These are phyloP conservation scores for Telmatochromis sp. DNA, from an alignment of 2,113 vertebrate species.

Conservation along the genomic window DNA sequence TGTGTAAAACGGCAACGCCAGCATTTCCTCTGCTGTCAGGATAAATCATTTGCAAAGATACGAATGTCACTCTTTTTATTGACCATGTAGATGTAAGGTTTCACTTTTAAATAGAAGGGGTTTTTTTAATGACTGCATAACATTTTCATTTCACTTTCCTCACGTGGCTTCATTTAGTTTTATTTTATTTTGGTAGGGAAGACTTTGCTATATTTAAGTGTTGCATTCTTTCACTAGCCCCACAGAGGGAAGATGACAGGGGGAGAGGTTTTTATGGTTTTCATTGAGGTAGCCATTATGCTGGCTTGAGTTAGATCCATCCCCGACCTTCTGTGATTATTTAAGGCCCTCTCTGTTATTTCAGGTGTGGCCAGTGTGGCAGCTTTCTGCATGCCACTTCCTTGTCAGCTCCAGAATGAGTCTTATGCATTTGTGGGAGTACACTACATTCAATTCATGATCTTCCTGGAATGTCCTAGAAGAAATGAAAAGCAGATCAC, in stretches of 20 bases:
- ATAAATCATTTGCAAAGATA: not conserved
- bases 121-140: not conserved
- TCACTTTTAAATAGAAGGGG: not conserved
- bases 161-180: not conserved
- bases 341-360: constrained; percentile 60
- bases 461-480: constrained; percentile 22
- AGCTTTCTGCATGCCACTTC: constrained; percentile 38
- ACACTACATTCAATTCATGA: constrained; percentile 1
- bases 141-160: not conserved
- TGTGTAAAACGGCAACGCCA: not conserved
- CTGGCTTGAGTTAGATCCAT: not conserved
- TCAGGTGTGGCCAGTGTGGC: constrained; percentile 59
- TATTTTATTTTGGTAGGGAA: not conserved
- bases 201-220: not conserved
- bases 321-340: constrained; percentile 25
- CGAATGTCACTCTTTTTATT: not conserved
- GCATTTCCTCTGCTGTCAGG: not conserved
- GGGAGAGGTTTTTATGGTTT: constrained; percentile 17
- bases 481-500: constrained; percentile 3
- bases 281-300: constrained; percentile 42
- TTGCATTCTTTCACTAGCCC: not conserved
- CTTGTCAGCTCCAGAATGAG: constrained; percentile 4
- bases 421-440: constrained; percentile 28
- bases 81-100: not conserved
- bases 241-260: constrained; percentile 20